Percentiles rank a stretch among this genome's conserved stretches.
Evolutionary conservation across 2,888 invertebrate genomes (phyloP).

Genomic region (Anoncus sp.): DNA sequence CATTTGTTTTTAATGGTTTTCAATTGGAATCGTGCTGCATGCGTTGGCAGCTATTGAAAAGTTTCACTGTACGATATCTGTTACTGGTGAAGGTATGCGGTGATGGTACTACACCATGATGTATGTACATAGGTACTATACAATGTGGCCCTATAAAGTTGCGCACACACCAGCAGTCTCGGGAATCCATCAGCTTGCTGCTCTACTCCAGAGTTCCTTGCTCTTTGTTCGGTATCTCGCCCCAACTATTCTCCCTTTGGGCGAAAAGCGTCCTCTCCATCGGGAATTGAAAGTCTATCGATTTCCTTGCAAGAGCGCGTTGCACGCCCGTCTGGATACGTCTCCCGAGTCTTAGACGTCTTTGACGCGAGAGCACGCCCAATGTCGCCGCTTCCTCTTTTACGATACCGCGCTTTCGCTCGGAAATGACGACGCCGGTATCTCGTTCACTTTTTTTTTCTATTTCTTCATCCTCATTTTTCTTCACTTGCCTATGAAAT

Average conservation of each 20-base stretch:
- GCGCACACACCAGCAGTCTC: constrained; percentile 18
- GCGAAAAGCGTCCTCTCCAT: constrained; percentile 52
- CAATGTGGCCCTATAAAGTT: constrained; percentile 16
- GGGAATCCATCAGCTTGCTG: constrained; percentile 19
- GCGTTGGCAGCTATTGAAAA: neutral
- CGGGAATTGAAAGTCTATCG: constrained; percentile 66
- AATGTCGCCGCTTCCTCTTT: constrained; percentile 32
- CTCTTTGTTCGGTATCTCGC: constrained; percentile 24
- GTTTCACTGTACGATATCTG: neutral
- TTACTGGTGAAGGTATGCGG: neutral
- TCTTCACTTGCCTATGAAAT: constrained; percentile 17
- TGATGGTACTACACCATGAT: neutral
- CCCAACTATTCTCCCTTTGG: constrained; percentile 45
- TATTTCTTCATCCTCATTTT: constrained; percentile 5
- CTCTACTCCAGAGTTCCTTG: constrained; percentile 16
- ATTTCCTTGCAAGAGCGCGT: constrained; percentile 61
- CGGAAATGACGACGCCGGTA: constrained; percentile 48
- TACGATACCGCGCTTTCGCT: constrained; percentile 8
- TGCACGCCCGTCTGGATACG: neutral
- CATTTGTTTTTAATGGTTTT: constrained; percentile 7
- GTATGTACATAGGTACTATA: neutral
- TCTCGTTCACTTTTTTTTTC: constrained; percentile 6
- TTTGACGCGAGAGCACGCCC: constrained; percentile 22
- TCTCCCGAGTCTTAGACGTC: constrained; percentile 37
- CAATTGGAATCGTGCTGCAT: neutral